Conservation (phyloP, 1,140 invertebrate genomes). For the Drosophila nikananu region DNA sequence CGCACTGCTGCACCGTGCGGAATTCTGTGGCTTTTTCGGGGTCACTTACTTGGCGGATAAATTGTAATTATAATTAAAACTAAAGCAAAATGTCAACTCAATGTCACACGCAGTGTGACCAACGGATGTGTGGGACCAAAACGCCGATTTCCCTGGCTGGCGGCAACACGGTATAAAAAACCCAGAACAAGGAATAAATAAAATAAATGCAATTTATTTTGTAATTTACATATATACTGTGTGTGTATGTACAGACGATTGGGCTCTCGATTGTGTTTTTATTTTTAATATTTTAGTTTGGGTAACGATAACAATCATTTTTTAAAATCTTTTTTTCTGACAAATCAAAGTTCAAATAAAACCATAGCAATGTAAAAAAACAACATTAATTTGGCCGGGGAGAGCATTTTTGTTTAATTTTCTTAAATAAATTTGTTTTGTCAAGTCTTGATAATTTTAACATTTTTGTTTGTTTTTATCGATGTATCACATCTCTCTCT, state of each 20-base stretch:
- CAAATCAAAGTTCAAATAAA: too few species aligned
- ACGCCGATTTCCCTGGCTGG: neutral
- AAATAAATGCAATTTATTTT: too few species aligned
- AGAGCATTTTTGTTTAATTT: too few species aligned
- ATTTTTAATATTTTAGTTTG: neutral
- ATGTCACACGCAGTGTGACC: conserved; percentile 46
- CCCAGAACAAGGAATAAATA: neutral
- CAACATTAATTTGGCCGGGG: too few species aligned
- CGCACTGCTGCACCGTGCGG: conserved; percentile 7
- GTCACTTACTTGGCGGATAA: conserved; percentile 39
- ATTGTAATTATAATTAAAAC: conserved; percentile 47
- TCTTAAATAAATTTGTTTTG: too few species aligned
- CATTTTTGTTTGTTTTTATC: too few species aligned
- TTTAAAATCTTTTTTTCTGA: neutral
- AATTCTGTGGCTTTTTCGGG: conserved; percentile 5
- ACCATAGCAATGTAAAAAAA: too few species aligned
- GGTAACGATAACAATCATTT: neutral
- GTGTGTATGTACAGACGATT: too few species aligned
- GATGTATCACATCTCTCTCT: too few species aligned
- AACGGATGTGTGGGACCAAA: neutral
- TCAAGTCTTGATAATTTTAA: neutral
- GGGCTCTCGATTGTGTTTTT: too few species aligned
- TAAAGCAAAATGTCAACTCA: conserved; percentile 53
- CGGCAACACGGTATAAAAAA: too few species aligned
- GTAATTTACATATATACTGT: too few species aligned